Evolutionary conservation across 2,888 invertebrate genomes (phyloP).

Genomic region (Nematopogon swammerdamellus): DNA sequence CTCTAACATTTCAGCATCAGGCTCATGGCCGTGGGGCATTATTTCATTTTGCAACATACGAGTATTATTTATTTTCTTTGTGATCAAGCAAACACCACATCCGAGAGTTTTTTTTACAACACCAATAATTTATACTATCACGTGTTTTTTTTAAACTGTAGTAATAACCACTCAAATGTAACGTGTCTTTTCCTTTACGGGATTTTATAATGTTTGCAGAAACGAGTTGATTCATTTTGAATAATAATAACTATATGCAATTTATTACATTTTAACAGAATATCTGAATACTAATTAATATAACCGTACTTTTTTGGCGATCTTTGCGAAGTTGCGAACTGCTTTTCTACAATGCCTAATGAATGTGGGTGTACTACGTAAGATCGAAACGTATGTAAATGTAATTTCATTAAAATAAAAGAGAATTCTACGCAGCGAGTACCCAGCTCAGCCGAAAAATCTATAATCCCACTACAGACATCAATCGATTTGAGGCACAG

Average conservation of each 20-base stretch:
- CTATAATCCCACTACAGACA: no score
- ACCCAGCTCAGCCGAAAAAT: no score
- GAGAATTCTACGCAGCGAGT: no score
- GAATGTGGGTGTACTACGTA: no score
- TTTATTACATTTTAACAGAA: no score
- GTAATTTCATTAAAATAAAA: no score
- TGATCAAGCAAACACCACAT: not conserved
- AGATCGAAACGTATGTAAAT: no score
- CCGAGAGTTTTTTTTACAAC: slow-evolving; percentile 1
- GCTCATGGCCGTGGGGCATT: not conserved
- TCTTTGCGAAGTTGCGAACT: no score
- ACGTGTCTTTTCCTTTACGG: slow-evolving; percentile 1
- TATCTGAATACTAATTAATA: no score
- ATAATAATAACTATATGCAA: not conserved
- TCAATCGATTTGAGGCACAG: no score
- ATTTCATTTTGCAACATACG: slow-evolving; percentile 1
- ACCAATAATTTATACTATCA: slow-evolving; percentile 1
- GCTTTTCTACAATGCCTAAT: no score
- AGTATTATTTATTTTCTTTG: slow-evolving; percentile 1
- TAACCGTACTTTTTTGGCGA: no score
- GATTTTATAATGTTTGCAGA: slow-evolving; percentile 1
- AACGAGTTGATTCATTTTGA: slow-evolving; percentile 1
- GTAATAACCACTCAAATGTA: not conserved
- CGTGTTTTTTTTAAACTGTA: not conserved
- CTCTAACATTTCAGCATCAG: slow-evolving; percentile 1